Conservation (phyloP, 2,797 vertebrate species). For the Cyclopterus lumpus region DNA sequence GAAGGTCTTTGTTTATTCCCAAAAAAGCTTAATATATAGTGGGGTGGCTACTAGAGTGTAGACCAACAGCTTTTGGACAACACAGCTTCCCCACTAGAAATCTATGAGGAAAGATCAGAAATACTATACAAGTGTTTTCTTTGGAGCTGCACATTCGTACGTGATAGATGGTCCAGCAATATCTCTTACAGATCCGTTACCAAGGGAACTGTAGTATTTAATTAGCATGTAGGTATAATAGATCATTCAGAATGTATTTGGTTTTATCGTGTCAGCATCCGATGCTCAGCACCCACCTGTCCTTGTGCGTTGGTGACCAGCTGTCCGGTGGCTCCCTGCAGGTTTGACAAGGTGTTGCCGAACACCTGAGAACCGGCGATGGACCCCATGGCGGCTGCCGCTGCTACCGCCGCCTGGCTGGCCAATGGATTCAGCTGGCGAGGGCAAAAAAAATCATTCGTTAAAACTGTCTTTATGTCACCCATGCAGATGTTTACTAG, state of each 20-base stretch:
- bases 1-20: constrained; percentile 87
- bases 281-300: constrained; percentile 88
- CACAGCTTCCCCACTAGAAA: constrained; percentile 49
- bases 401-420: constrained; percentile 92
- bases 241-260: neutral
- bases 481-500: constrained; percentile 18
- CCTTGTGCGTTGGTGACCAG: constrained; percentile 99
- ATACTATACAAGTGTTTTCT: constrained; percentile 52
- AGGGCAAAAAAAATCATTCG: constrained; percentile 51
- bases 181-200: constrained; percentile 31
- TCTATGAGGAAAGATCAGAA: constrained; percentile 62
- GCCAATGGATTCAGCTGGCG: constrained; percentile 95
- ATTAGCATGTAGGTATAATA: constrained; percentile 21
- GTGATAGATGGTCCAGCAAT: constrained; percentile 43
- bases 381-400: constrained; percentile 94
- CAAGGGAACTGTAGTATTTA: constrained; percentile 22
- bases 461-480: constrained; percentile 34
- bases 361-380: constrained; percentile 96
- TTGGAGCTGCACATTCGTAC: constrained; percentile 31
- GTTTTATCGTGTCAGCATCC: too few relatives aligned
- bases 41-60: constrained; percentile 48
- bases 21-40: constrained; percentile 76
- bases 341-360: constrained; percentile 93
- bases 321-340: constrained; percentile 97
- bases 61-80: constrained; percentile 58